phyloP scores from a whole-genome alignment of 2,888 invertebrate genomes.

The Eupithecia centaureata region DNA sequence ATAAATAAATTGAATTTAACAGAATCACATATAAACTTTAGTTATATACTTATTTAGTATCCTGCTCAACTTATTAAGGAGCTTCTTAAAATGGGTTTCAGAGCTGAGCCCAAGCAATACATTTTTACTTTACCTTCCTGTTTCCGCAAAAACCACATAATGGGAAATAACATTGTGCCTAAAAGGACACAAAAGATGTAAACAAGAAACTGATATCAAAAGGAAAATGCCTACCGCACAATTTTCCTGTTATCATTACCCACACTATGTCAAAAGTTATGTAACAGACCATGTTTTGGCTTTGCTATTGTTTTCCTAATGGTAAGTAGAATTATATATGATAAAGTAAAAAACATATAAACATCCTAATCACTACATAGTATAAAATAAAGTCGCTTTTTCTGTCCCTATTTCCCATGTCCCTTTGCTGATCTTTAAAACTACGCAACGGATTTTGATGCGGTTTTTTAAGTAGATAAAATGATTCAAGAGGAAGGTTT shows the following conservation, averaged over 20 bases:
- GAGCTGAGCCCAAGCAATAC: background rate
- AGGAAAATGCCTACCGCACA: slow-evolving; percentile 1
- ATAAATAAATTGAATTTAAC: too few species aligned
- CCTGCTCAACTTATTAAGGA: too few species aligned
- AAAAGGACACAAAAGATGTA: background rate
- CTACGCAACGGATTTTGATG: too few species aligned
- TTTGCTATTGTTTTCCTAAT: background rate
- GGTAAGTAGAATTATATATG: background rate
- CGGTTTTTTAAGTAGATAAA: too few species aligned
- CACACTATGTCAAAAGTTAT: background rate
- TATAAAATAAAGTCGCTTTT: background rate
- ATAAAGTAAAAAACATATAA: too few species aligned
- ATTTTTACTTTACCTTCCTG: slow-evolving; percentile 1
- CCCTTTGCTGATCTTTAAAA: too few species aligned
- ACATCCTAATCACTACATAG: too few species aligned
- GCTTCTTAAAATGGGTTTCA: too few species aligned
- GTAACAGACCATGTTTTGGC: background rate
- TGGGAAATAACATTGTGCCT: slow-evolving; percentile 2
- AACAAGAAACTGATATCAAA: slow-evolving; percentile 7
- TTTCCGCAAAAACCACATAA: slow-evolving; percentile 5
- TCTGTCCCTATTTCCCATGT: too few species aligned
- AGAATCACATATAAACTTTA: too few species aligned
- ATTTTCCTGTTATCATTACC: slow-evolving; percentile 6
- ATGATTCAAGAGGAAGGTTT: too few species aligned
- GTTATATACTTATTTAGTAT: too few species aligned